Evolutionary conservation across 2,888 invertebrate genomes (phyloP), one percentile per base, ranked within the genome.

Genomic region (Spisula solida): DNA sequence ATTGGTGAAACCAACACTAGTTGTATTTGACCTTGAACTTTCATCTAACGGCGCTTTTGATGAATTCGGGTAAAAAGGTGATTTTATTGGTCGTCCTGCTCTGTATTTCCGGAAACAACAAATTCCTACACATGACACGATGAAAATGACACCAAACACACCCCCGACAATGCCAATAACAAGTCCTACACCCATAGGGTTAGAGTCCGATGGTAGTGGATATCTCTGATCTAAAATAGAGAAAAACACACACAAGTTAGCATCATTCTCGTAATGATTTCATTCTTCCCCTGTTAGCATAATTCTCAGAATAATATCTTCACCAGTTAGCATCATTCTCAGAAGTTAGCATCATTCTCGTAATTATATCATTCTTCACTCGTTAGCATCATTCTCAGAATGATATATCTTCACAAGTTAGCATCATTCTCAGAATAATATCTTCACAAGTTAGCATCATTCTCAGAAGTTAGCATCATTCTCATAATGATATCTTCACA

Each of bases 161-260:
- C 93, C 93, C 16, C 92, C 94, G 6, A 94, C 94, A 29, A 95
- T 92, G 16, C 95, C 95, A 41, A 94, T 93, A 31, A 95, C 93
- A 41, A 95, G 75, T 0, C 95, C 95, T 16, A 93, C 92, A 48
- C 93, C 91, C 0, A 91, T 89, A 8, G 94, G 94, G 60, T 92
- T 94, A 16, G 94, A 89, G 51, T 94, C 93, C 1, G 85, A 87
- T 10, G 86, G 75, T 48, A 82, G 87, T 34, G 91, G 90, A 56
- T 86, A 90, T 5, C 87, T n/a, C 25, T 86, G 70, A 66, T 89
- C 93, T 93, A 86, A 18, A 93, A 92, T 47, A 87, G 47, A 78
- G 41, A 87, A n/a, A 34, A 41, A 41, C 8, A 41, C 2, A 41
- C 41, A 41, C 41, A 41, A 41, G 41, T 41, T 41, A 41, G 41